A percentile compares a stretch with the other conserved stretches of the same genome.
Conservation (phyloP, 2,888 invertebrate species). For the Pandemis heparana region DNA sequence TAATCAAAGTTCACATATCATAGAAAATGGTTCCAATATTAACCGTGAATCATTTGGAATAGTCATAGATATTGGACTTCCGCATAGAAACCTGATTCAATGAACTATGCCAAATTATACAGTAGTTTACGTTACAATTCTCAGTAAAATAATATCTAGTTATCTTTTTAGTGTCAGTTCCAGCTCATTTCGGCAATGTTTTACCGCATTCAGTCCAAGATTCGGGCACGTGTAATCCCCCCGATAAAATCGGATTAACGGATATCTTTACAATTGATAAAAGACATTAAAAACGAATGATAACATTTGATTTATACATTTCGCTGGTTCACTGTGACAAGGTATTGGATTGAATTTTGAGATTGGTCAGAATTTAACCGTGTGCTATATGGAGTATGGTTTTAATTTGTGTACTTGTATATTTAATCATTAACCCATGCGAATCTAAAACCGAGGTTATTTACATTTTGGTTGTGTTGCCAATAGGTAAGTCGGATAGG, state of each 20-base stretch:
- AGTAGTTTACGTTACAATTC: not conserved
- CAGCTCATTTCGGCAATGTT: slow-evolving; percentile 38
- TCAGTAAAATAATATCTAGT: not conserved
- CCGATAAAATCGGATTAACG: slow-evolving; percentile 71
- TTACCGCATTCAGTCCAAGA: slow-evolving; percentile 68
- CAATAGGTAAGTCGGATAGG: not conserved
- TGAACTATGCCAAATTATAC: too few relatives aligned
- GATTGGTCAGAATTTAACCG: not conserved
- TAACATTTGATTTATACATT: slow-evolving; percentile 83
- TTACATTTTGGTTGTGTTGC: not conserved
- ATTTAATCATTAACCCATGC: not conserved
- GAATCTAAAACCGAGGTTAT: not conserved
- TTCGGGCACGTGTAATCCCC: slow-evolving; percentile 64
- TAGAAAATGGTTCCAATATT: too few relatives aligned
- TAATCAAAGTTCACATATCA: too few relatives aligned
- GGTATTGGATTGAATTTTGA: not conserved
- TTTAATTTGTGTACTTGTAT: not conserved
- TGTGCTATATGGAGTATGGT: not conserved
- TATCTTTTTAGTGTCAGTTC: not conserved
- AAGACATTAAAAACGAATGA: slow-evolving; percentile 74
- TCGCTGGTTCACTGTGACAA: slow-evolving; percentile 8
- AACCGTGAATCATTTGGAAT: too few relatives aligned
- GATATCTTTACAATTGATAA: slow-evolving; percentile 74
- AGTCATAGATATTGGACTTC: too few relatives aligned
- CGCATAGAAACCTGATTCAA: too few relatives aligned